These are phyloP conservation scores for Callimorpha dominula DNA, from an alignment of 2,888 invertebrate species.

Conservation along the genomic window DNA sequence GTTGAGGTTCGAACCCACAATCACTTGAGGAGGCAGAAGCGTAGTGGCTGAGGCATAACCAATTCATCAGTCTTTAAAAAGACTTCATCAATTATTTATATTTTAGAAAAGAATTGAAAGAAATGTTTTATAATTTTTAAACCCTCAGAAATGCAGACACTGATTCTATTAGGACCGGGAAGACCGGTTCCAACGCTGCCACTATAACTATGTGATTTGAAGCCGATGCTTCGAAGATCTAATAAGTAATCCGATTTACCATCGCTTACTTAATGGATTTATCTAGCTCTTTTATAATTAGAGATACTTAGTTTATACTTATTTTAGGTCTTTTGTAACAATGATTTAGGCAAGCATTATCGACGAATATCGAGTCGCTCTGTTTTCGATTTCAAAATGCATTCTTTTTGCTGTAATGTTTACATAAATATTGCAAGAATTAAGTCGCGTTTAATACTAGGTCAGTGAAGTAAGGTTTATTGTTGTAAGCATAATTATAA, in stretches of 20 bases:
- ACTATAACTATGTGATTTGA: background rate
- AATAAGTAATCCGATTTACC: background rate
- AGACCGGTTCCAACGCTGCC: background rate
- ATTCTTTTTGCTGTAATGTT: conserved; percentile 6
- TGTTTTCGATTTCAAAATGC: conserved; percentile 5
- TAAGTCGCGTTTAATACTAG: conserved; percentile 23
- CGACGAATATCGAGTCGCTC: background rate
- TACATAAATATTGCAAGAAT: conserved; percentile 25
- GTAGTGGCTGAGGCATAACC: too few relatives aligned
- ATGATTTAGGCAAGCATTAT: background rate
- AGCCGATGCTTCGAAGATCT: background rate
- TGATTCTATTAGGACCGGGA: background rate
- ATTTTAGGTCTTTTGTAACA: background rate
- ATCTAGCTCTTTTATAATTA: background rate
- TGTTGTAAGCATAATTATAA: conserved; percentile 37
- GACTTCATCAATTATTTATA: background rate
- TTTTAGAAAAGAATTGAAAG: background rate
- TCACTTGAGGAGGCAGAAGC: background rate
- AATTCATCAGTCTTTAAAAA: too few relatives aligned
- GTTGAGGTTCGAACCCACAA: background rate
- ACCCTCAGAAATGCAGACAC: background rate
- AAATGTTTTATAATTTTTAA: background rate
- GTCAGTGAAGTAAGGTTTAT: conserved; percentile 38
- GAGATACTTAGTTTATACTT: background rate
- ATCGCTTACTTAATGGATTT: background rate